Percentiles rank a stretch among this genome's conserved stretches.
Evolutionary conservation across 1,140 invertebrate species (phyloP).

Genomic region (Procambarus clarkii): DNA sequence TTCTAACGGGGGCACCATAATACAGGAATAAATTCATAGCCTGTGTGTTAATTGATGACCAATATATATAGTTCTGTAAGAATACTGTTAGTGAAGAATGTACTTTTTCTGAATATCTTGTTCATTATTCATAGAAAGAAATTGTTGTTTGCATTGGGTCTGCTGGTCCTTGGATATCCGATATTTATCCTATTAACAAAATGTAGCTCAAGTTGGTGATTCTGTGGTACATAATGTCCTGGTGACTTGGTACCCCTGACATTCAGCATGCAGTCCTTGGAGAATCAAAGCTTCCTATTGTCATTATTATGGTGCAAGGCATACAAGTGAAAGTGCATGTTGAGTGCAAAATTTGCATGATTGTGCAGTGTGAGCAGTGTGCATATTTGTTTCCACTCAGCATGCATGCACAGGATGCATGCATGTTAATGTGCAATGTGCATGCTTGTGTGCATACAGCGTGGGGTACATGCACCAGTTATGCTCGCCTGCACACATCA

Average conservation of each 20-base stretch:
- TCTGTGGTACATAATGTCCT: not conserved
- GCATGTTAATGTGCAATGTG: too few relatives aligned
- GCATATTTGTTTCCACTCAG: too few relatives aligned
- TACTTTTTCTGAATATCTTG: not conserved
- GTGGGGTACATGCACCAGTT: too few relatives aligned
- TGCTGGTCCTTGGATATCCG: not conserved
- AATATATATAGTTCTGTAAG: too few relatives aligned
- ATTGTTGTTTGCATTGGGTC: not conserved
- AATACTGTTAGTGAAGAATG: not conserved
- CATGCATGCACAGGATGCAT: too few relatives aligned
- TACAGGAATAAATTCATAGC: too few relatives aligned
- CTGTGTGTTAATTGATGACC: too few relatives aligned
- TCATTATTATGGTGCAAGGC: not conserved
- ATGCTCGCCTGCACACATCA: too few relatives aligned
- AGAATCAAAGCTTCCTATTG: not conserved
- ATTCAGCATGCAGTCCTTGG: not conserved
- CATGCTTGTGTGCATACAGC: too few relatives aligned
- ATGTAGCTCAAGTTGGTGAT: not conserved
- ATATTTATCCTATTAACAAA: not conserved
- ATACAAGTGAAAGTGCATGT: not conserved
- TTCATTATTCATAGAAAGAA: not conserved
- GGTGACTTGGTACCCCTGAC: not conserved
- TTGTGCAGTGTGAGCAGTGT: too few relatives aligned
- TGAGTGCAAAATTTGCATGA: too few relatives aligned
- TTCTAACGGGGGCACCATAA: too few relatives aligned